A percentile compares a stretch with the other conserved stretches of the same genome.
Conservation (phyloP, 2,113 vertebrate species). For the Lepus europaeus region DNA sequence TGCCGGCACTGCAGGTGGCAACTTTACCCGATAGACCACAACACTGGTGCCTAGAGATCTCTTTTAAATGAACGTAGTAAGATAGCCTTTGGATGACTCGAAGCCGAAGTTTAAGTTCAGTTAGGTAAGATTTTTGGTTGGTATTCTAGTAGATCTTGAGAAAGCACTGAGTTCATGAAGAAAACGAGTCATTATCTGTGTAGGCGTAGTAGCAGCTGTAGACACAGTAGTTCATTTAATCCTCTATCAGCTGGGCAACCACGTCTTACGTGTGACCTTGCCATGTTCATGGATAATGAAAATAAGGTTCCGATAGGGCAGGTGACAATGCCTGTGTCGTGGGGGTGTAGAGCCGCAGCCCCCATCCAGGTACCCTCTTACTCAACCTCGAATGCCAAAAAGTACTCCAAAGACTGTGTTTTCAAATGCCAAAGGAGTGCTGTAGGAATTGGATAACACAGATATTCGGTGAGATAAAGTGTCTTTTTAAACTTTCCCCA, state of each 20-base stretch:
- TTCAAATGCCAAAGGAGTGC: background rate
- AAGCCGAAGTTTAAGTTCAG: background rate
- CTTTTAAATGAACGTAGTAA: slow-evolving; percentile 36
- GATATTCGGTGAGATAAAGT: background rate
- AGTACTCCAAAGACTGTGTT: background rate
- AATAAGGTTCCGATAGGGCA: background rate
- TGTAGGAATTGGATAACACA: background rate
- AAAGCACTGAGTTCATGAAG: background rate
- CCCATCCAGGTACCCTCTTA: background rate
- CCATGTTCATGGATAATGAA: background rate
- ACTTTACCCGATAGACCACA: no score
- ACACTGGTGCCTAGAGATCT: background rate
- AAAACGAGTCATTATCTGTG: background rate
- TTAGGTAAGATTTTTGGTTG: background rate
- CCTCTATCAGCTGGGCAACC: background rate
- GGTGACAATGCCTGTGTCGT: background rate
- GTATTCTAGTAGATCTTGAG: background rate
- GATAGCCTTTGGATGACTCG: background rate
- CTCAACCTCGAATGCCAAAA: background rate
- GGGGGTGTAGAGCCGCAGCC: background rate
- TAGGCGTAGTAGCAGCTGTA: background rate
- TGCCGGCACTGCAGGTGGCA: no score
- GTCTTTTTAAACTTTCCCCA: background rate
- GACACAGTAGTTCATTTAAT: background rate
- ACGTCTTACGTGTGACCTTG: background rate